Evolutionary conservation across 2,797 vertebrate species (phyloP), one percentile per base, ranked within the genome.

Genomic region (Esox lucius): DNA sequence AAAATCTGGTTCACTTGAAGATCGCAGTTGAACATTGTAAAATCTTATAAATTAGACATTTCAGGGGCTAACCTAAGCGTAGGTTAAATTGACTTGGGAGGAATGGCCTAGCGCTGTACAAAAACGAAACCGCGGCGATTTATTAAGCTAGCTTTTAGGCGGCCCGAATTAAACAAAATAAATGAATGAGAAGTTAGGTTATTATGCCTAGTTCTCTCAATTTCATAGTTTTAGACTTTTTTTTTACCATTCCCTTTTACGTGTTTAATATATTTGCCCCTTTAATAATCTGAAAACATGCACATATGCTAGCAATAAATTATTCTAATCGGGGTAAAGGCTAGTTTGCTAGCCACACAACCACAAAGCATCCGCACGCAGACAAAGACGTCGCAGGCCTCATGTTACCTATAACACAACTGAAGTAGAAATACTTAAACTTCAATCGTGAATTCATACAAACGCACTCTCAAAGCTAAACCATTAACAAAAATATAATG

Each of bases 341-440:
- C 33, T 59, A 56, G 19, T 31, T 16, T 13, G 49, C 24, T 28
- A 61, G 35, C 26, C 61, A 48, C n/a, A 46, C 42, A 46, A 46
- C 12, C 42, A 65, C 24, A 62, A 46, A 65, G 62, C 35, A 51
- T 15, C 53, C 16, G 46, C 68, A 31, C 68, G 35, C 56, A 76
- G 75, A 76, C 75, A 76, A 76, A 76, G 69, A 49, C 69, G 9
- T 61, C 56, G 49, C 59, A 76, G 69, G 74, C 74, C 74, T 75
- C 74, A 33, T 1, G 6, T 17, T 59, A 33, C 4, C 0, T 33
- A 51, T 15, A 12, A 7, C 31, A 15, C 75, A 49, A 62, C 6
- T 22, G 1, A 46, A 46, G 16, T 3, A 33, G 48, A 39, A 6
- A 17, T 53, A 33, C 49, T 22, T 42, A 19, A 4, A 33, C 49